Evolutionary conservation across 2,113 vertebrate species (phyloP), one percentile per base, ranked within the genome.

Genomic region (Lethenteron camtschaticum): DNA sequence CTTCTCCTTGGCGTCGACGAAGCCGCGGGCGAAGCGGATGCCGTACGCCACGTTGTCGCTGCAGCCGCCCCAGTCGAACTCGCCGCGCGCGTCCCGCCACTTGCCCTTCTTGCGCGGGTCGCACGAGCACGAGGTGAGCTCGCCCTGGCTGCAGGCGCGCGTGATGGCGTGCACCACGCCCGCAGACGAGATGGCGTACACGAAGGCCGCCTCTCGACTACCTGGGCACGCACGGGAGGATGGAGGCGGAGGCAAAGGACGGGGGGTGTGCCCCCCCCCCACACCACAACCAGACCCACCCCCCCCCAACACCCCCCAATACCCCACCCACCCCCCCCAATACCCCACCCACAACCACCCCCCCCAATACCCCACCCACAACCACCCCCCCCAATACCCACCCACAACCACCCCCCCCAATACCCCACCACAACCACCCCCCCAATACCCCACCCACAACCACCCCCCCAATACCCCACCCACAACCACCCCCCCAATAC

Each of bases 41-140:
- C 90, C 92, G 0, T 96, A 97, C 81, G 89, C 86, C 76, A 97
- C 91, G 75, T 97, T 90, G 81, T 97, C 92, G 3, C 92, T 97
- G 76, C 92, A 97, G 77, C 92, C 92, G 0, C 90, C 92, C 92
- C 92, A 97, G 79, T 95, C 89, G 18, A 90, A 97, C 73, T 95
- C 91, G 68, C 92, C 91, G 57, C 83, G 80, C 7, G 83, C 82
- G 10, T 97, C 90, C 56, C 75, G 83, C 13, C 80, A 75, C 63
- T 85, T 83, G 57, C 90, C 91, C 2, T 86, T 85, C 76, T 88
- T 94, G 57, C 87, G 86, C 0, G 90, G 89, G 77, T 97, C 92
- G 18, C 91, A 96, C 80, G 83, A 82, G 60, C 92, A 96, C 3
- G 79, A 82, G 76, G 87, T 94, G 70, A 96, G 85, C 75, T 95